Evolutionary conservation across 2,888 invertebrate genomes (phyloP), one percentile per base, ranked within the genome.

Genomic region (Pachycephus smyrnensis): DNA sequence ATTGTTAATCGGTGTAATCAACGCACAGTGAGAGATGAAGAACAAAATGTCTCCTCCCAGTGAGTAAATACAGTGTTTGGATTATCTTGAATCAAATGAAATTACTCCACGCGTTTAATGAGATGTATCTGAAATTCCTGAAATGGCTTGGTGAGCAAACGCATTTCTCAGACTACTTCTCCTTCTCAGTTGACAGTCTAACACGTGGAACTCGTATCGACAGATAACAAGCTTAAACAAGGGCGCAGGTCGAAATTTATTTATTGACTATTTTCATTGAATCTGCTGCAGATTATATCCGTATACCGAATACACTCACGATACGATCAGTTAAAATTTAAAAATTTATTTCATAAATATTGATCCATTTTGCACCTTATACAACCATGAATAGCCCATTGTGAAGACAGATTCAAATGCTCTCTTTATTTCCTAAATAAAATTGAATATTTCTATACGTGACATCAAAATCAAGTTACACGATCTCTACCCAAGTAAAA

Each of bases 1-100:
- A 55, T 55, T 55, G 23, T 55, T 55, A 55, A 55, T 55, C 55
- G 2, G 23, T 55, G 55, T 55, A 55, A 55, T 55, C 55, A 6
- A 23, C 9, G 23, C 23, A 4, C 15, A 9, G 55, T 9, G 9
- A 55, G 9, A 55, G 23, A 23, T 6, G 23, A 55, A 2, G 23
- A 9, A 55, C 2, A 55, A 55, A 55, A 2, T 55, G 23, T 55
- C 55, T 71, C 31, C 31, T 1, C 6, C 71, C 12, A 31, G 12
- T 15, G 71, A 31, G 33, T 71, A 71, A 71, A 71, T 71, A 12
- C 33, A 71, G 32, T 33, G 71, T 31, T 6, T 31, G 71, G 12
- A 36, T 74, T 74, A 74, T 74, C 74, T 74, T 12, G 11, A 74
- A 74, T 74, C 74, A 11, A 37, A 74, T 74, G 74, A 36, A 36